These are phyloP conservation scores for Marronus borbonicus DNA, from an alignment of 2,888 invertebrate genomes.

Conservation along the genomic window DNA sequence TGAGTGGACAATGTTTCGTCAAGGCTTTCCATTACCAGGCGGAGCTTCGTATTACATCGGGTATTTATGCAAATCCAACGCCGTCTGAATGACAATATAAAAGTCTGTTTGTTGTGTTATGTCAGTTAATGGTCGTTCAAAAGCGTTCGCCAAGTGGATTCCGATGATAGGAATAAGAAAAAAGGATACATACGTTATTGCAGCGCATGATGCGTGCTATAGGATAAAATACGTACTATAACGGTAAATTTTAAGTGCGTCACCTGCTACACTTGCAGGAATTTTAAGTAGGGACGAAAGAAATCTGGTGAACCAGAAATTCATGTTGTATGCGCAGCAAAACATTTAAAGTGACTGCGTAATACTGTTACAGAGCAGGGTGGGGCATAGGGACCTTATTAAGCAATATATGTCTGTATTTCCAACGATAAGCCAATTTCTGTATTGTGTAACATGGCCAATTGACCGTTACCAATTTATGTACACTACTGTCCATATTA, in stretches of 20 bases:
- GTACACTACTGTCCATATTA: too few species aligned
- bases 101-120: slow-evolving; percentile 20
- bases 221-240: background rate
- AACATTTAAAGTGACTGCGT: too few species aligned
- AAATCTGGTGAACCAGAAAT: too few species aligned
- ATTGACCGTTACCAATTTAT: too few species aligned
- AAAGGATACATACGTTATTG: slow-evolving; percentile 4
- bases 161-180: slow-evolving; percentile 1
- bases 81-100: slow-evolving; percentile 34
- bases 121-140: slow-evolving; percentile 12
- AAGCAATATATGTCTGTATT: too few species aligned
- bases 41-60: slow-evolving; percentile 17
- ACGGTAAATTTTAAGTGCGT: background rate
- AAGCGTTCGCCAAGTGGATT: slow-evolving; percentile 2
- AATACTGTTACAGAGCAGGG: too few species aligned
- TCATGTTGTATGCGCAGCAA: too few species aligned
- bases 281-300: too few species aligned
- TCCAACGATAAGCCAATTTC: too few species aligned
- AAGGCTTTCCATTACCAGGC: slow-evolving; percentile 25
- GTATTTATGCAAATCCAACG: slow-evolving; percentile 38
- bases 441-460: too few species aligned
- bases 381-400: too few species aligned
- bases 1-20: slow-evolving; percentile 41
- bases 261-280: background rate
- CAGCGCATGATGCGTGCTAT: background rate